Conservation (phyloP, 2,888 invertebrate species). For the Lampropteryx suffumata region DNA sequence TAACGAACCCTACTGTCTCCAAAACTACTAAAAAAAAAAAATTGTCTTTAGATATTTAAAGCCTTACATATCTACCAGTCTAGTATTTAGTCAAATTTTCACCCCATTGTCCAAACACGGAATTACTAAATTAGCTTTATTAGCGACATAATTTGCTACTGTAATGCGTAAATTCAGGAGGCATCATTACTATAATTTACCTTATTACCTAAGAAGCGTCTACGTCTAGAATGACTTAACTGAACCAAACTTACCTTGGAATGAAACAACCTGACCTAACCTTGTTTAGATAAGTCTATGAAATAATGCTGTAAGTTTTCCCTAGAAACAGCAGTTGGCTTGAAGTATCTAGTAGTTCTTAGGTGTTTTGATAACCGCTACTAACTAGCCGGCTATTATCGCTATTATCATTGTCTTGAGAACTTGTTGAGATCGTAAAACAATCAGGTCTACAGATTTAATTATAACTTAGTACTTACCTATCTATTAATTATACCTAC, state of each 20-base stretch:
- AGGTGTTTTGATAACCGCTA: constrained; percentile 19
- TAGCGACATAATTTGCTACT: too few species aligned
- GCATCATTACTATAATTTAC: too few species aligned
- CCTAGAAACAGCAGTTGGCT: constrained; percentile 8
- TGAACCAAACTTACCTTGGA: background rate
- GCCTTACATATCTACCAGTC: too few species aligned
- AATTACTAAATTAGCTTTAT: too few species aligned
- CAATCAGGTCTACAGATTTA: constrained; percentile 20
- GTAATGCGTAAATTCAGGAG: too few species aligned
- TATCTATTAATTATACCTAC: too few species aligned
- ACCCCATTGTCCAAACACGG: too few species aligned
- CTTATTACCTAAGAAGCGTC: too few species aligned
- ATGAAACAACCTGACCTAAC: background rate
- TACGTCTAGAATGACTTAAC: background rate
- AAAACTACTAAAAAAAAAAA: too few species aligned
- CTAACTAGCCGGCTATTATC: constrained; percentile 20
- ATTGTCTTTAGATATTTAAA: too few species aligned
- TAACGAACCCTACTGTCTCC: too few species aligned
- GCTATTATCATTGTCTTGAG: constrained; percentile 23
- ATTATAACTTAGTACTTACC: constrained; percentile 1
- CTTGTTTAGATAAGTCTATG: background rate
- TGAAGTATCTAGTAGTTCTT: background rate
- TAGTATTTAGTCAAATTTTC: too few species aligned
- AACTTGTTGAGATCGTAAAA: constrained; percentile 23
- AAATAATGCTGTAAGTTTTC: background rate